A percentile compares a stretch with the other conserved stretches of the same genome.
These are phyloP conservation scores for Gallinago paraguaiae DNA, from an alignment of 2,113 vertebrate genomes.

Conservation along the genomic window DNA sequence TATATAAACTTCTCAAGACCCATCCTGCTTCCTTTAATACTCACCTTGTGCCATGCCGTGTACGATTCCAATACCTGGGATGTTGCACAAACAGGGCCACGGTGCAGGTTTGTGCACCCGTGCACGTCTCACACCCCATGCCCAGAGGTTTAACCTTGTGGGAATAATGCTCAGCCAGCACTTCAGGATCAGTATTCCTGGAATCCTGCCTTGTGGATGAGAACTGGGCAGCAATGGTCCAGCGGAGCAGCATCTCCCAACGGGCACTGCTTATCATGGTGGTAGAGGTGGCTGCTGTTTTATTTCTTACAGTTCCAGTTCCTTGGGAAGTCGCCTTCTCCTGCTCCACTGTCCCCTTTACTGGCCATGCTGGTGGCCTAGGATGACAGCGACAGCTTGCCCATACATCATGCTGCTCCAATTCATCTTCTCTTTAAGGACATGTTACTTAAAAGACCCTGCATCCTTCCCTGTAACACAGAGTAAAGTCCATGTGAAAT, in stretches of 20 bases:
- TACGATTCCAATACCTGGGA: not conserved
- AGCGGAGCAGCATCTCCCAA: not conserved
- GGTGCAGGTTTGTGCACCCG: not conserved
- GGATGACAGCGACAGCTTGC: too few relatives aligned
- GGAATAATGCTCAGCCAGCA: not conserved
- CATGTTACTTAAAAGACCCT: not conserved
- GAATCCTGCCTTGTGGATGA: not conserved
- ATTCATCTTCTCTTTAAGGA: not conserved
- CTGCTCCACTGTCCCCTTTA: not conserved
- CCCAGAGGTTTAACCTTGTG: not conserved
- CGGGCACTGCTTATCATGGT: not conserved
- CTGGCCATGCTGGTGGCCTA: not conserved
- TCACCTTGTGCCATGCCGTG: not conserved
- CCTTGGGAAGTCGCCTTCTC: not conserved
- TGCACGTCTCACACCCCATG: not conserved
- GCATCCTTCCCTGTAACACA: not conserved
- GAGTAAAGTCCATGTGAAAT: not conserved
- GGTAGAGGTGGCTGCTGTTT: not conserved
- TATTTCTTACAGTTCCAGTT: not conserved
- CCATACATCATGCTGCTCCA: fast-evolving
- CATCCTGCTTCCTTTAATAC: not conserved
- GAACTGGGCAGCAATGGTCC: not conserved
- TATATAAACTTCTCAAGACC: not conserved
- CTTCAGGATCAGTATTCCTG: not conserved
- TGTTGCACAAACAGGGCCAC: not conserved